Base-by-base conservation (phyloP, 2,888 invertebrate genomes). In the Drymonia ruficornis region DNA sequence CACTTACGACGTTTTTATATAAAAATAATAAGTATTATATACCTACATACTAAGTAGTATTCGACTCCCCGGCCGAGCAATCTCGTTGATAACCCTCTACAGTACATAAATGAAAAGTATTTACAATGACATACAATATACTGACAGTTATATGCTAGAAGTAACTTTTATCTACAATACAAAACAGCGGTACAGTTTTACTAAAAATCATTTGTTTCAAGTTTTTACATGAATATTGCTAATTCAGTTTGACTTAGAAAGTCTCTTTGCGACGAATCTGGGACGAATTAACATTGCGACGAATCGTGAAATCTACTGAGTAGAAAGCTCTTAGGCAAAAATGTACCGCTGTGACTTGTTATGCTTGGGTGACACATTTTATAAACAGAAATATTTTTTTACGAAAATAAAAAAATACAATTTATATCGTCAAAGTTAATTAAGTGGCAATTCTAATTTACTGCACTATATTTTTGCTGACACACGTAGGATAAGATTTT, bases 391-490 rank as follows among this genome's bases (percentile, higher is more conserved):
- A 89, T 90, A 90, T 91, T 91, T 91, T 91, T 91, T 91, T 90
- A 91, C 87, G 82, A 87, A 80, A 72, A 48, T 51, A 68, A 58
- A 59, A 59, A 53, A 68, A 72, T 67, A 81, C 86, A 84, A 83
- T 87, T 85, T 89, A 89, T 90, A 87, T 88, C 65, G 89, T 89
- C 79, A 83, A 87, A 87, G 84, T 89, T 91, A 90, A 87, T 86
- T 89, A 89, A 87, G 89, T 87, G 85, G 89, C 90, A 89, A 91
- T 87, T 88, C 81, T 91, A 86, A 89, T 90, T 91, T 90, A 83
- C 84, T 88, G 89, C 91, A 90, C 89, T 88, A 87, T 90, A 90
- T 88, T 91, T 89, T 91, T 91, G 91, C 91, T 91, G 91, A 91
- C 91, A 90, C 89, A 87, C 86, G 83, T 92, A 91, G 91, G 78